Evolutionary conservation across 2,888 invertebrate species (phyloP).

Genomic region (Heteropelma amictum): DNA sequence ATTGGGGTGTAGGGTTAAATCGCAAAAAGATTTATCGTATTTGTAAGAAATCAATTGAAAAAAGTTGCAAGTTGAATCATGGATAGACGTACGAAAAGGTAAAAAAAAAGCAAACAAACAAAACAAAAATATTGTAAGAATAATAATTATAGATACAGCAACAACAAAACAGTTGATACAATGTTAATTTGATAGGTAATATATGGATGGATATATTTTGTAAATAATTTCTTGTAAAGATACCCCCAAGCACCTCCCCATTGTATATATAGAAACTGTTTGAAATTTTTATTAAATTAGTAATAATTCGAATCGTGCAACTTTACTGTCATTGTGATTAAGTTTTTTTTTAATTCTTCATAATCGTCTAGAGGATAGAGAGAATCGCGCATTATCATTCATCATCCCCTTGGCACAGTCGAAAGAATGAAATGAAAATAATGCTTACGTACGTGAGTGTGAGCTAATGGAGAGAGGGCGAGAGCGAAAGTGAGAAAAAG

Average conservation of each 20-base stretch:
- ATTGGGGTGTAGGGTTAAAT: conserved; percentile 66
- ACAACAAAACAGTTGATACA: conserved; percentile 62
- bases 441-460: conserved; percentile 50
- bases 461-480: conserved; percentile 21
- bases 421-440: conserved; percentile 24
- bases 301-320: conserved; percentile 63
- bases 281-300: conserved; percentile 75
- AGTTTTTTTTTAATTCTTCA: conserved; percentile 52
- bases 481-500: too few relatives aligned
- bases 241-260: conserved; percentile 69
- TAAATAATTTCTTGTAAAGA: conserved; percentile 77
- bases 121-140: conserved; percentile 56
- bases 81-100: conserved; percentile 67
- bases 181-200: conserved; percentile 76
- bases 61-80: conserved; percentile 62
- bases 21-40: conserved; percentile 72
- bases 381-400: conserved; percentile 48
- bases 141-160: conserved; percentile 46
- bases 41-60: conserved; percentile 63
- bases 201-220: conserved; percentile 77
- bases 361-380: conserved; percentile 39
- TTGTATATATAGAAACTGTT: conserved; percentile 74
- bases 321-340: conserved; percentile 59
- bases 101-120: conserved; percentile 59
- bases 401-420: conserved; percentile 56